These are phyloP conservation scores for Tiliqua scincoides DNA, from an alignment of 2,113 vertebrate genomes.

Conservation along the genomic window DNA sequence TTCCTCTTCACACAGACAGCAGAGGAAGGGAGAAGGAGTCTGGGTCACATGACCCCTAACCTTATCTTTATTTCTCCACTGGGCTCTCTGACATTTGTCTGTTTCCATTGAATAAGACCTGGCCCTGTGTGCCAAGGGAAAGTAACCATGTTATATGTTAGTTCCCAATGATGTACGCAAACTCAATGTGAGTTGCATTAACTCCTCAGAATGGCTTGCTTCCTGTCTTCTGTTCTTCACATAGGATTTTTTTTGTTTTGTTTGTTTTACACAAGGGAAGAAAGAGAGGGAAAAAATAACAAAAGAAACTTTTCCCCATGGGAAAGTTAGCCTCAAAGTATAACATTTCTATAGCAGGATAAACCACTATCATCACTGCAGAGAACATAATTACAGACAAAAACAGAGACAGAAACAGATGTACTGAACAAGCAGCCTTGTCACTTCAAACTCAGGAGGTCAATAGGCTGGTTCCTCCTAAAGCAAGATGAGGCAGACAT, in stretches of 20 bases:
- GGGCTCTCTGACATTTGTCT: constrained; percentile 70
- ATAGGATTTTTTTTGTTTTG: constrained; percentile 65
- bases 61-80: constrained; percentile 71
- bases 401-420: constrained; percentile 60
- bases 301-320: constrained; percentile 66
- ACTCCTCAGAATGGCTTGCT: constrained; percentile 68
- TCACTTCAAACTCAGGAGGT: constrained; percentile 68
- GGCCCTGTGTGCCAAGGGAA: constrained; percentile 67
- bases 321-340: constrained; percentile 63
- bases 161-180: constrained; percentile 53
- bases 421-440: constrained; percentile 63
- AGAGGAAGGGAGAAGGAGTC: constrained; percentile 40
- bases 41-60: constrained; percentile 71
- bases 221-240: constrained; percentile 53
- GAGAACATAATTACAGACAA: constrained; percentile 70
- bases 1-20: constrained; percentile 70
- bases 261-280: constrained; percentile 63
- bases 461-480: constrained; percentile 68
- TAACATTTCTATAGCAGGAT: constrained; percentile 63
- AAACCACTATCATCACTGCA: constrained; percentile 57
- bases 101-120: constrained; percentile 71
- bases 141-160: constrained; percentile 66
- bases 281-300: constrained; percentile 56
- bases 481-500: constrained; percentile 56
- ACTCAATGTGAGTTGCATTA: constrained; percentile 57